Evolutionary conservation across 23 tunicate species (phyloP).

Genomic region (Phallusia fumigata): DNA sequence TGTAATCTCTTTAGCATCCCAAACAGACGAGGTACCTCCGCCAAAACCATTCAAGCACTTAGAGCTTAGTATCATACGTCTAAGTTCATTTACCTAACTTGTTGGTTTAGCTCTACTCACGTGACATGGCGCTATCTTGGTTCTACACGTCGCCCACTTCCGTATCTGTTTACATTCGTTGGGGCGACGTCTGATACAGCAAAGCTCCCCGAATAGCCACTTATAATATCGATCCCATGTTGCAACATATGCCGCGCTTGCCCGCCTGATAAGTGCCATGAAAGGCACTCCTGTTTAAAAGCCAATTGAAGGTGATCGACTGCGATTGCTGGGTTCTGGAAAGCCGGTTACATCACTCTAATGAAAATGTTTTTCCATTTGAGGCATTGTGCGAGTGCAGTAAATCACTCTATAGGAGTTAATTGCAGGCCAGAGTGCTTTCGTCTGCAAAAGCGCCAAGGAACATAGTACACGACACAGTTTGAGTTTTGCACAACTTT

Average conservation of each 20-base stretch:
- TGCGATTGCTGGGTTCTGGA: no score
- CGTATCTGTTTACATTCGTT: not conserved
- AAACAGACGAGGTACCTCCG: no score
- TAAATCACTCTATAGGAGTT: not conserved
- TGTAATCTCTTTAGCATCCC: no score
- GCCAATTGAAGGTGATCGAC: not conserved
- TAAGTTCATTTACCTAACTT: no score
- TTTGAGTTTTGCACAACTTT: not conserved
- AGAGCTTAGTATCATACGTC: no score
- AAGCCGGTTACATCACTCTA: no score
- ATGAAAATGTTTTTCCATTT: no score
- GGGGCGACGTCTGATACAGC: not conserved
- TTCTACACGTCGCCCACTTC: not conserved
- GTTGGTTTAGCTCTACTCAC: no score
- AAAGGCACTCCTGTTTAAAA: not conserved
- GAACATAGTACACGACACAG: not conserved
- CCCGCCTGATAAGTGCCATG: not conserved
- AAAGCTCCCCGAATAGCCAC: not conserved
- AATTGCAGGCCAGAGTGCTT: not conserved
- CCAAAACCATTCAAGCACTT: no score
- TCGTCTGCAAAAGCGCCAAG: no score
- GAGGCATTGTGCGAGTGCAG: no score
- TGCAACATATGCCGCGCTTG: not conserved
- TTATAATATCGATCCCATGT: slow-evolving; percentile 1
- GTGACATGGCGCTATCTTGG: no score